These are phyloP conservation scores for Tanytarsus gracilentus DNA, from an alignment of 2,888 invertebrate genomes.

Conservation along the genomic window DNA sequence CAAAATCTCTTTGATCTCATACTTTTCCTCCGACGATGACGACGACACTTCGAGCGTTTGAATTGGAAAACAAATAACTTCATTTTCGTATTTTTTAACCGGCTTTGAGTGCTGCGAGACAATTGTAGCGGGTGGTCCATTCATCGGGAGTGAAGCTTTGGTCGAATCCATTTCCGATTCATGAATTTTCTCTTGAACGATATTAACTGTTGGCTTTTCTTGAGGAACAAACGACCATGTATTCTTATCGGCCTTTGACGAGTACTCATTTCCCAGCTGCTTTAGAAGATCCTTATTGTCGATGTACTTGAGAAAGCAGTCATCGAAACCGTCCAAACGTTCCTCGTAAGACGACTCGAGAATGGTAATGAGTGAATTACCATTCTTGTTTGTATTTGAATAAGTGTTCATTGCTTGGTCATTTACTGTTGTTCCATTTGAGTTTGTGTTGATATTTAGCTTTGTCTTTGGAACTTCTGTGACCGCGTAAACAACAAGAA, in stretches of 20 bases:
- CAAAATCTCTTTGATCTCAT: slow-evolving; percentile 50
- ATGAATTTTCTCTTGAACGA: slow-evolving; percentile 17
- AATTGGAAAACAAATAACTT: slow-evolving; percentile 45
- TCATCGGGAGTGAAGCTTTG: slow-evolving; percentile 5
- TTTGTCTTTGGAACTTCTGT: slow-evolving; percentile 10
- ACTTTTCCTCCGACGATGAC: slow-evolving; percentile 43
- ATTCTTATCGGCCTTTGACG: background rate
- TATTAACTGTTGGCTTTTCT: too few relatives aligned
- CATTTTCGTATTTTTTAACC: slow-evolving; percentile 41
- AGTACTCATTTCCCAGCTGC: background rate
- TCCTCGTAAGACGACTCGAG: slow-evolving; percentile 16
- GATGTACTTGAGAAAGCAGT: slow-evolving; percentile 17
- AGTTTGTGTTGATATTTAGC: background rate
- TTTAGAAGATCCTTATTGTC: slow-evolving; percentile 13
- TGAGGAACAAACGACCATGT: slow-evolving; percentile 6
- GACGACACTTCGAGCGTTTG: slow-evolving; percentile 54
- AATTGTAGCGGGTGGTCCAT: background rate
- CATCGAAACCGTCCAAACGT: slow-evolving; percentile 17
- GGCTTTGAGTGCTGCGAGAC: too few relatives aligned
- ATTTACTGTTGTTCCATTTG: slow-evolving; percentile 1
- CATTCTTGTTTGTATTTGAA: slow-evolving; percentile 1
- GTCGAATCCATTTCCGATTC: slow-evolving; percentile 14
- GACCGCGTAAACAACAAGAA: slow-evolving; percentile 15
- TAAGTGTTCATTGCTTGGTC: background rate
- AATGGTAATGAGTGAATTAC: slow-evolving; percentile 1